Conservation (phyloP, 1,140 invertebrate species). For the Schmidtea mediterranea region DNA sequence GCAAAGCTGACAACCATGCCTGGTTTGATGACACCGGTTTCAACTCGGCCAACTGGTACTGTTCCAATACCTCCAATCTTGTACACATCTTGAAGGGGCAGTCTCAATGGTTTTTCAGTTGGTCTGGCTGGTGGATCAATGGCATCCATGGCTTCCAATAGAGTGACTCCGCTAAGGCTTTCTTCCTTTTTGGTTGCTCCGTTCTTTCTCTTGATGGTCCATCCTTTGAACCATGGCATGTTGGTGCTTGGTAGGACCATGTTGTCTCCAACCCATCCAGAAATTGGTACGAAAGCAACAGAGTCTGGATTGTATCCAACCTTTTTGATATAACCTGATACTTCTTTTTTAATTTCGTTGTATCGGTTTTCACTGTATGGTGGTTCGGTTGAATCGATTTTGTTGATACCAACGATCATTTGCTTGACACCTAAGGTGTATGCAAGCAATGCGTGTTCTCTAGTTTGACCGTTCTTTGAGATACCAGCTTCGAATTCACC, state of each 20-base stretch:
- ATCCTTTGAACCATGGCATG: conserved; percentile 85
- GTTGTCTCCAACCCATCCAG: conserved; percentile 87
- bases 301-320: conserved; percentile 76
- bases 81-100: conserved; percentile 90
- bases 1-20: conserved; percentile 93
- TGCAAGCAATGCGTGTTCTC: conserved; percentile 75
- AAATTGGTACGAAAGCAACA: conserved; percentile 90
- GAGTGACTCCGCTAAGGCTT: conserved; percentile 47
- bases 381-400: conserved; percentile 94
- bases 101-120: conserved; percentile 67
- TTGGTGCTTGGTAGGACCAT: conserved; percentile 66
- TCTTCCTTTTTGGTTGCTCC: conserved; percentile 45
- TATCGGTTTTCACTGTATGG: conserved; percentile 71
- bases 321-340: conserved; percentile 61
- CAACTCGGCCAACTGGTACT: conserved; percentile 78
- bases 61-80: conserved; percentile 97
- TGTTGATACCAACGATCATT: conserved; percentile 93
- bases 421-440: no score
- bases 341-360: conserved; percentile 89
- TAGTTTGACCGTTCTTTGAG: conserved; percentile 92
- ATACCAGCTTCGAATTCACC: conserved; percentile 88
- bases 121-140: conserved; percentile 64
- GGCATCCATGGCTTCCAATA: conserved; percentile 68
- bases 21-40: no score
- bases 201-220: conserved; percentile 44